Conservation (phyloP, 2,888 invertebrate genomes). For the Tyria jacobaeae region DNA sequence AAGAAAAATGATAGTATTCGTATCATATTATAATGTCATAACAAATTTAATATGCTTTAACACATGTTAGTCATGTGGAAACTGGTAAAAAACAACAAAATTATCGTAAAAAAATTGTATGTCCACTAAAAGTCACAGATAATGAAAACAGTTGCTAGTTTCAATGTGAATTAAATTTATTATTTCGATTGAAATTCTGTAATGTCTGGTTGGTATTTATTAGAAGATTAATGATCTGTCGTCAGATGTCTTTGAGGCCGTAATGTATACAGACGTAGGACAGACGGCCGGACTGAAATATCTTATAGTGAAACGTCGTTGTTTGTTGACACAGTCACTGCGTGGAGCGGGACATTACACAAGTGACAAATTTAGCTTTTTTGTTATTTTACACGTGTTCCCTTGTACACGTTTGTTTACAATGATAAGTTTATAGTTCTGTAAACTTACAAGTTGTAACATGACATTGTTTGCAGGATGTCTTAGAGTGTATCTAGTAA, state of each 20-base stretch:
- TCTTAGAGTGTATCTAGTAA: constrained; percentile 5
- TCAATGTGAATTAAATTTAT: constrained; percentile 46
- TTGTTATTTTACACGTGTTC: constrained; percentile 61
- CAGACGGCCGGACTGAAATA: constrained; percentile 73
- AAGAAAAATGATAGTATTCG: constrained; percentile 77
- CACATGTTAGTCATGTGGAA: constrained; percentile 56
- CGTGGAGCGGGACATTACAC: constrained; percentile 65
- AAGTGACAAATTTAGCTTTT: constrained; percentile 64
- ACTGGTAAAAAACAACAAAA: constrained; percentile 79
- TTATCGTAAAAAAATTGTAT: constrained; percentile 72
- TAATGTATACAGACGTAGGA: constrained; percentile 61
- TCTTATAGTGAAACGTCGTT: constrained; percentile 61
- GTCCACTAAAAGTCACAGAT: constrained; percentile 76
- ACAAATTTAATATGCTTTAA: constrained; percentile 66
- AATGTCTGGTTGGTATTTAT: constrained; percentile 76
- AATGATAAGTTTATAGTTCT: constrained; percentile 36
- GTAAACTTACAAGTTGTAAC: constrained; percentile 36
- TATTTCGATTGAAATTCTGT: constrained; percentile 48
- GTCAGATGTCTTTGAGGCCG: constrained; percentile 79
- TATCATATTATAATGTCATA: constrained; percentile 78
- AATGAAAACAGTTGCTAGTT: constrained; percentile 53
- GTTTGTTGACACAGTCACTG: constrained; percentile 76
- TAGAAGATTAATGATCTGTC: constrained; percentile 82
- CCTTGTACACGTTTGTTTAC: constrained; percentile 48
- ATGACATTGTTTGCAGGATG: constrained; percentile 22